Evolutionary conservation across 2,888 invertebrate genomes (phyloP).

Genomic region (Epinotia brunnichana): DNA sequence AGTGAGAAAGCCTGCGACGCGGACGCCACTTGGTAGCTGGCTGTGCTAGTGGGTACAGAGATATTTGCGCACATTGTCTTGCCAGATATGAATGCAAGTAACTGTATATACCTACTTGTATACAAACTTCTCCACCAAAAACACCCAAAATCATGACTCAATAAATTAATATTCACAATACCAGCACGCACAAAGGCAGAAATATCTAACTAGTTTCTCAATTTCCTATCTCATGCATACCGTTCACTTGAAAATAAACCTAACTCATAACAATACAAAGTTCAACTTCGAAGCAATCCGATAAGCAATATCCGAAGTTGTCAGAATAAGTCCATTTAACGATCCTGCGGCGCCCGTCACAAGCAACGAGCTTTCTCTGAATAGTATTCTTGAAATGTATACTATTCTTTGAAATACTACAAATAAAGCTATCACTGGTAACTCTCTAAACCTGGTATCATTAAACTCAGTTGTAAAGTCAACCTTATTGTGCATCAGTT

Average conservation of each 20-base stretch:
- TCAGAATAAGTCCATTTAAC: constrained; percentile 12
- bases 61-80: too few species aligned
- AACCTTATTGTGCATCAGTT: background rate
- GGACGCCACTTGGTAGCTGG: too few species aligned
- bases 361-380: constrained; percentile 16
- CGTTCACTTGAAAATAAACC: background rate
- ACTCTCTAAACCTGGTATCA: background rate
- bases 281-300: background rate
- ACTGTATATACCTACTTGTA: background rate
- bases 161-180: constrained; percentile 23
- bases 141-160: background rate
- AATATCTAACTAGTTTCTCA: background rate
- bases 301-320: background rate
- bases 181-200: constrained; percentile 4
- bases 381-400: constrained; percentile 26
- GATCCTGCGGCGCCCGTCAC: constrained; percentile 11
- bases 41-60: too few species aligned
- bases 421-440: constrained; percentile 18
- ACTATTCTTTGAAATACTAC: constrained; percentile 21
- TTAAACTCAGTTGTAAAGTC: background rate
- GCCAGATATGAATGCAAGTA: background rate
- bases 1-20: too few species aligned
- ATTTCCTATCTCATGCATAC: background rate
- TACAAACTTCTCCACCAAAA: background rate
- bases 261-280: background rate